Evolutionary conservation across 1,140 invertebrate species (phyloP).

Genomic region (Homalodisca vitripennis): DNA sequence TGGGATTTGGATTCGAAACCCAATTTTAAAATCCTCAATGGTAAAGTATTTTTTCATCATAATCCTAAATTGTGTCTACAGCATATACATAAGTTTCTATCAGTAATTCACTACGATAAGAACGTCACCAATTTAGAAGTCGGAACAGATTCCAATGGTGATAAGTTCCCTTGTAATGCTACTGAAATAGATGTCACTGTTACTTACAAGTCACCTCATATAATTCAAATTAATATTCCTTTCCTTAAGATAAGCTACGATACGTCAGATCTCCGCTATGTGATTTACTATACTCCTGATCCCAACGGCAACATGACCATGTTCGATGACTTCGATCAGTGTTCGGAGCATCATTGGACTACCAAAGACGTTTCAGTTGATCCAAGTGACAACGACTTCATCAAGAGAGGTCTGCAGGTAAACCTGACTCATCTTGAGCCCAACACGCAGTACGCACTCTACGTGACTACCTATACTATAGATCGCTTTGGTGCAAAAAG

Average conservation of each 20-base stretch:
- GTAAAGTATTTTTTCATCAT: slow-evolving; percentile 85
- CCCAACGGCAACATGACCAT: slow-evolving; percentile 71
- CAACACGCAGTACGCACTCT: slow-evolving; percentile 84
- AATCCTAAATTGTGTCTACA: slow-evolving; percentile 88
- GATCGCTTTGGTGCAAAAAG: slow-evolving; percentile 65
- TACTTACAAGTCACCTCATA: not conserved
- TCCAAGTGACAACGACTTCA: not conserved
- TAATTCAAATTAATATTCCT: not conserved
- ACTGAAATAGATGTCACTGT: slow-evolving; percentile 35
- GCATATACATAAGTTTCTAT: slow-evolving; percentile 59
- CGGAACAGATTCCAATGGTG: slow-evolving; percentile 81
- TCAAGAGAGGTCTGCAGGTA: not conserved
- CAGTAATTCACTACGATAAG: not conserved
- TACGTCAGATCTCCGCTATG: slow-evolving; percentile 23
- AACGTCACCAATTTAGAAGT: slow-evolving; percentile 59
- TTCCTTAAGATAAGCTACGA: slow-evolving; percentile 1
- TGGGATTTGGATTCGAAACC: slow-evolving; percentile 65
- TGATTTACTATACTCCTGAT: slow-evolving; percentile 50
- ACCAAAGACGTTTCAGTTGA: slow-evolving; percentile 46
- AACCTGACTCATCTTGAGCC: slow-evolving; percentile 60
- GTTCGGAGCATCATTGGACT: slow-evolving; percentile 65
- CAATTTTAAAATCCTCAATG: slow-evolving; percentile 54
- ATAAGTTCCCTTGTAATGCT: slow-evolving; percentile 79
- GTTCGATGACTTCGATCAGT: slow-evolving; percentile 75
- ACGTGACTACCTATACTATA: slow-evolving; percentile 85